phyloP scores from a whole-genome alignment of 2,888 invertebrate genomes.

The Torymus tubicola region DNA sequence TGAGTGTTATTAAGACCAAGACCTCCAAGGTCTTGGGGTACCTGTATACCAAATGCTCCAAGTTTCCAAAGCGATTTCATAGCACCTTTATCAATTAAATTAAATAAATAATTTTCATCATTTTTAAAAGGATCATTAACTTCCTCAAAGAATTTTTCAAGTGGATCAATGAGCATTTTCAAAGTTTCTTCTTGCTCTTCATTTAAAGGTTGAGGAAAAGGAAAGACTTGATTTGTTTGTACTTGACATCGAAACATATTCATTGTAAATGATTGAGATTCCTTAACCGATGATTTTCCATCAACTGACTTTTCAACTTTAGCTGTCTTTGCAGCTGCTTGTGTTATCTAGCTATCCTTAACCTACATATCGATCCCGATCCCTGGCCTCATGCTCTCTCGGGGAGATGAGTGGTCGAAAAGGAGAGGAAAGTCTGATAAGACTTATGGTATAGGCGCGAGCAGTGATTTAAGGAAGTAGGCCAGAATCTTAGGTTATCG shows the following conservation, averaged over 20 bases:
- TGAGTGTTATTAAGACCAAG: constrained; percentile 94
- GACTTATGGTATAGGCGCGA: no score
- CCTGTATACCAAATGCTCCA: constrained; percentile 94
- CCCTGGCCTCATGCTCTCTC: no score
- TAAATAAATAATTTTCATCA: constrained; percentile 88
- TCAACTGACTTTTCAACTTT: constrained; percentile 63
- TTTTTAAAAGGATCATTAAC: constrained; percentile 92
- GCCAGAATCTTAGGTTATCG: no score
- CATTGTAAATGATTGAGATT: constrained; percentile 92
- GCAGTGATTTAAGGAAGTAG: no score
- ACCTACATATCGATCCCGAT: no score
- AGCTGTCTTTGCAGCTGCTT: constrained; percentile 64
- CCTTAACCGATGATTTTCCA: constrained; percentile 70
- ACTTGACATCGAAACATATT: constrained; percentile 94
- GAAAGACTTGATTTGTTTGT: constrained; percentile 92
- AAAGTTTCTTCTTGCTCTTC: constrained; percentile 91
- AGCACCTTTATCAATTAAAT: constrained; percentile 85
- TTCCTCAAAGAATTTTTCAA: constrained; percentile 87
- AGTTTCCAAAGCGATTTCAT: constrained; percentile 91
- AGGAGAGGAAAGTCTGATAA: no score
- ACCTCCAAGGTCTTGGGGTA: constrained; percentile 92
- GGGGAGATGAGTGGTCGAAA: no score
- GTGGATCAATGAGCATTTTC: constrained; percentile 89
- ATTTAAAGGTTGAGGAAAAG: constrained; percentile 91
- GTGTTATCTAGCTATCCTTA: no score